Evolutionary conservation across 2,888 invertebrate species (phyloP).

Genomic region (Habroteleia sp.): DNA sequence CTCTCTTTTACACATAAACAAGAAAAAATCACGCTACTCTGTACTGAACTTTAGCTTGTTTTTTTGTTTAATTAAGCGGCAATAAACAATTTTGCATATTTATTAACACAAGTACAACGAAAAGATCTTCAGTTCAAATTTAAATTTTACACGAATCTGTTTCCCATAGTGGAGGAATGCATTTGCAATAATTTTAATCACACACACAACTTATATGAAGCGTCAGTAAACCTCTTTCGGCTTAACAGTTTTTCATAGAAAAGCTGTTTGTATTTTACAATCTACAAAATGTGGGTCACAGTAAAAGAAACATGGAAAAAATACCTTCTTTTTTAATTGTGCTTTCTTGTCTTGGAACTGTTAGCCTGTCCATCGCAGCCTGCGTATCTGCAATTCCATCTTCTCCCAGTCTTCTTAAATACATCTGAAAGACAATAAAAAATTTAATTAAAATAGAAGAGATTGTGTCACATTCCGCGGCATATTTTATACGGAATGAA

Average conservation of each 20-base stretch:
- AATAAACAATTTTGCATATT: slow-evolving; percentile 31
- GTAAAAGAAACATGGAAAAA: slow-evolving; percentile 27
- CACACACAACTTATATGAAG: slow-evolving; percentile 16
- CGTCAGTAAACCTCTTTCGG: slow-evolving; percentile 13
- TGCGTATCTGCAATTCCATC: slow-evolving; percentile 81
- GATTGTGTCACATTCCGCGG: slow-evolving; percentile 11
- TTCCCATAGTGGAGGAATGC: not conserved
- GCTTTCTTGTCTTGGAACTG: slow-evolving; percentile 78
- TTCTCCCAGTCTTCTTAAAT: slow-evolving; percentile 85
- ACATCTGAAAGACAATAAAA: slow-evolving; percentile 82
- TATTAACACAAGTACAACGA: too few species aligned
- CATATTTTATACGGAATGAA: slow-evolving; percentile 12
- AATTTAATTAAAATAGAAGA: slow-evolving; percentile 49
- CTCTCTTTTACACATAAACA: slow-evolving; percentile 2
- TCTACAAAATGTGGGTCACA: slow-evolving; percentile 39
- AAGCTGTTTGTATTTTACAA: slow-evolving; percentile 45
- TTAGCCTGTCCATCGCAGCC: slow-evolving; percentile 76
- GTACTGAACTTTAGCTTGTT: too few species aligned
- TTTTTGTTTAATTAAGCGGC: slow-evolving; percentile 33
- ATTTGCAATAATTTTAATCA: slow-evolving; percentile 11
- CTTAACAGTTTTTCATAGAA: slow-evolving; percentile 12
- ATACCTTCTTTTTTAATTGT: slow-evolving; percentile 80
- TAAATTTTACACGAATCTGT: too few species aligned
- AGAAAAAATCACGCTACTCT: slow-evolving; percentile 26
- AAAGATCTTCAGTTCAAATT: too few species aligned